Conservation (phyloP, 1,140 invertebrate genomes). For the Polyergus mexicanus region DNA sequence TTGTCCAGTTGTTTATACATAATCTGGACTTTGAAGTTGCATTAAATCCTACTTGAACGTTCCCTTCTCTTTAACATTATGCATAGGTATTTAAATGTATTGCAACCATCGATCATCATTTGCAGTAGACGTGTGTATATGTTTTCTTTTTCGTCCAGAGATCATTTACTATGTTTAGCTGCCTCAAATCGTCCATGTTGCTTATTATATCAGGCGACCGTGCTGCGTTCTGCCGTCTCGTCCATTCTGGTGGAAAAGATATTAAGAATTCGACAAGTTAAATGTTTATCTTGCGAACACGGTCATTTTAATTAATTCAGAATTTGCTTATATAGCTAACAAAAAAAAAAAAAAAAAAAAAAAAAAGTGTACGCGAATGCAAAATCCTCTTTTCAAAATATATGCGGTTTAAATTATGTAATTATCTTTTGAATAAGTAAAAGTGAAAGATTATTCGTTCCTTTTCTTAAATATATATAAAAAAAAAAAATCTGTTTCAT, state of each 20-base stretch:
- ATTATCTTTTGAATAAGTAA: not conserved
- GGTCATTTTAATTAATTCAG: not conserved
- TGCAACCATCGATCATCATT: conserved; percentile 45
- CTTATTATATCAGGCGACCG: conserved; percentile 83
- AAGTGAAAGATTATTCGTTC: not conserved
- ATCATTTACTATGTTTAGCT: conserved; percentile 62
- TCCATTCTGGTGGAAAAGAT: conserved; percentile 83
- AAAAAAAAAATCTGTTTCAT: not conserved
- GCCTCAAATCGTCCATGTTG: conserved; percentile 71
- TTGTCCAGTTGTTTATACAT: conserved; percentile 59
- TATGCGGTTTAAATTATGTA: not conserved
- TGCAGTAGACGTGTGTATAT: conserved; percentile 48
- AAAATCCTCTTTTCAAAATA: not conserved
- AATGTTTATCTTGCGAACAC: not conserved
- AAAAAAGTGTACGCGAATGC: too few relatives aligned
- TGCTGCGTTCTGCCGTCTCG: conserved; percentile 85
- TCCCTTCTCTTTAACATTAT: conserved; percentile 63
- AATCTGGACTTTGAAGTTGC: conserved; percentile 61
- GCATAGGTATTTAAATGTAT: conserved; percentile 43
- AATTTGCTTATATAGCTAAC: not conserved
- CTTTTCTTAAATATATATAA: not conserved
- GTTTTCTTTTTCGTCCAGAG: conserved; percentile 68
- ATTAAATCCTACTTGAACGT: conserved; percentile 32
- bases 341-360: conserved; percentile 3
- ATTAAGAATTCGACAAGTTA: conserved; percentile 35